phyloP scores from a whole-genome alignment of 2,888 invertebrate genomes.

The Callinectes sapidus region DNA sequence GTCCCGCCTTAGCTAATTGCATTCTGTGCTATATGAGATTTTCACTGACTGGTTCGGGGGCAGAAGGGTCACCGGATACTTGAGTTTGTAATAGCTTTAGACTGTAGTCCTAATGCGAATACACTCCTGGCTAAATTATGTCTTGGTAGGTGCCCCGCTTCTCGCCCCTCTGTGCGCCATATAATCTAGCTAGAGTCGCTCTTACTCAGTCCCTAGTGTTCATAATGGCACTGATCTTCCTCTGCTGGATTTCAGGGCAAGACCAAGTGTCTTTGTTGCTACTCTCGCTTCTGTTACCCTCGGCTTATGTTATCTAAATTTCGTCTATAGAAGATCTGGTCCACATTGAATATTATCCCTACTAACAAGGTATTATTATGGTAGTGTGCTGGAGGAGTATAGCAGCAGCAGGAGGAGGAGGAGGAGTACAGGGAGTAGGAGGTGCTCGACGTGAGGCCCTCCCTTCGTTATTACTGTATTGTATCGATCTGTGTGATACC shows the following conservation, averaged over 20 bases:
- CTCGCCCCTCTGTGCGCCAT: neutral
- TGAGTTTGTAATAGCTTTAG: constrained; percentile 18
- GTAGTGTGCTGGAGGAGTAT: neutral
- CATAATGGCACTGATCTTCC: constrained; percentile 21
- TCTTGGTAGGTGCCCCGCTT: neutral
- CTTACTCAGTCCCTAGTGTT: constrained; percentile 4
- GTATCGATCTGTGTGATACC: constrained; percentile 17
- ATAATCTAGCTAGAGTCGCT: neutral
- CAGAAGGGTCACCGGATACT: constrained; percentile 11
- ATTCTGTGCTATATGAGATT: neutral
- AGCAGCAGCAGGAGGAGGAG: neutral
- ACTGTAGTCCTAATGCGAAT: constrained; percentile 24
- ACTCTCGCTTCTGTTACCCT: neutral
- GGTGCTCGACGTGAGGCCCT: neutral
- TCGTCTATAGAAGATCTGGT: constrained; percentile 11
- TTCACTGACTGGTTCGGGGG: neutral
- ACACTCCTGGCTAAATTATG: neutral
- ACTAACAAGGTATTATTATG: constrained; percentile 21
- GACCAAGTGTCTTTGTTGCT: constrained; percentile 10
- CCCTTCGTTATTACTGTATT: constrained; percentile 29
- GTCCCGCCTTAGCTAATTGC: constrained; percentile 41
- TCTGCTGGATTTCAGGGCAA: neutral
- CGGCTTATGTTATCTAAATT: constrained; percentile 7
- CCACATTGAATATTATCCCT: constrained; percentile 21
- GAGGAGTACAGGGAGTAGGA: neutral